phyloP scores from a whole-genome alignment of 2,113 vertebrate species.

The Oreochromis tanganicae region DNA sequence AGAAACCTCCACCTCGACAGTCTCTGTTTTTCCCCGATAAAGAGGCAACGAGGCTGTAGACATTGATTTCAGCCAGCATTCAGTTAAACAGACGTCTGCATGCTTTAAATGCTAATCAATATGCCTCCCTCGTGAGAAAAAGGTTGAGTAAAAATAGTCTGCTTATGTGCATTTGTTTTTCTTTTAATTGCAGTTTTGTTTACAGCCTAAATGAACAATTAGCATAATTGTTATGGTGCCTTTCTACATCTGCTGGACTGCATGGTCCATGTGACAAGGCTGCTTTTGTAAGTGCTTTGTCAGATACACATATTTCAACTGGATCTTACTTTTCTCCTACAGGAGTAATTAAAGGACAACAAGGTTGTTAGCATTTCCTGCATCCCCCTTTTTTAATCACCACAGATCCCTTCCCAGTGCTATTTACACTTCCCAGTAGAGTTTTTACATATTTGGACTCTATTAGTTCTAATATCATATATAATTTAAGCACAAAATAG shows the following conservation, averaged over 20 bases:
- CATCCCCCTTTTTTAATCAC: neutral
- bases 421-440: neutral
- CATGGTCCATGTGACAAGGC: neutral
- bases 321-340: neutral
- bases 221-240: constrained; percentile 19
- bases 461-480: neutral
- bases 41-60: neutral
- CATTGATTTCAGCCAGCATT: constrained; percentile 40
- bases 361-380: neutral
- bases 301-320: neutral
- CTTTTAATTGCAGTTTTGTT: constrained; percentile 49
- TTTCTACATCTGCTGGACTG: constrained; percentile 13
- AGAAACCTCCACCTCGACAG: neutral
- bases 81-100: constrained; percentile 35
- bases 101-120: constrained; percentile 60
- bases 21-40: constrained; percentile 26
- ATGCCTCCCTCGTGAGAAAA: neutral
- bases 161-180: constrained; percentile 33
- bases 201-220: constrained; percentile 40
- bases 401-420: neutral
- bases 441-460: neutral
- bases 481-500: neutral
- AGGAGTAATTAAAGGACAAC: constrained; percentile 5
- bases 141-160: constrained; percentile 35
- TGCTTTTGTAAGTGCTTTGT: neutral